These are phyloP conservation scores for Chloroceryle aenea DNA, from an alignment of 2,113 vertebrate species.

Conservation along the genomic window DNA sequence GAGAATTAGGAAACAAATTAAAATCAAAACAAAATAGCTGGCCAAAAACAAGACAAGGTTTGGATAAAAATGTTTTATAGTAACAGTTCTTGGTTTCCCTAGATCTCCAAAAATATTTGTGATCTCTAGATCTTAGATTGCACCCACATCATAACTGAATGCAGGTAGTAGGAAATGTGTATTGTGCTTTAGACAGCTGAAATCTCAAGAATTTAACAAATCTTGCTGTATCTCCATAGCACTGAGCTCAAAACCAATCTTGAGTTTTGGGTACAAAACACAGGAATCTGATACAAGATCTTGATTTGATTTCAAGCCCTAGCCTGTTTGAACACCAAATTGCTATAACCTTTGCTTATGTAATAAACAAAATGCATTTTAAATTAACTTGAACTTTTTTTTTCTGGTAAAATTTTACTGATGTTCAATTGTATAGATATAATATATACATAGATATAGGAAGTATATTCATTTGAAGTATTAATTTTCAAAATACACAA, in stretches of 20 bases:
- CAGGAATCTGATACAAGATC: background rate
- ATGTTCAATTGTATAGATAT: background rate
- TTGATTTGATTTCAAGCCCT: background rate
- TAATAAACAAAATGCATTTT: background rate
- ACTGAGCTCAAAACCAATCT: background rate
- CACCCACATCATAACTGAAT: background rate
- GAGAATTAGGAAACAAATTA: background rate
- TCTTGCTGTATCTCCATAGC: background rate
- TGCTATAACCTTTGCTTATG: background rate
- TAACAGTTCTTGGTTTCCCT: background rate
- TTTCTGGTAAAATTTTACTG: background rate
- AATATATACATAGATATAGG: background rate
- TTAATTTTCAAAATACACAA: background rate
- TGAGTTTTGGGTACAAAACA: background rate
- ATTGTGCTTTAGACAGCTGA: background rate
- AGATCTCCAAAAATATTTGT: background rate
- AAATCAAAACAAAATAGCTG: background rate
- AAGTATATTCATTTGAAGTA: background rate
- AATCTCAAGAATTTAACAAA: background rate
- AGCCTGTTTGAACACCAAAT: background rate
- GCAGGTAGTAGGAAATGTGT: background rate
- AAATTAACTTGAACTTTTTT: background rate
- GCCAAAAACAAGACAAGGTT: background rate
- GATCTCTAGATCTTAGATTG: background rate
- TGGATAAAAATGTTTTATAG: background rate